Base-by-base conservation (phyloP, 1,140 invertebrate genomes). In the Drosophila biarmipes region DNA sequence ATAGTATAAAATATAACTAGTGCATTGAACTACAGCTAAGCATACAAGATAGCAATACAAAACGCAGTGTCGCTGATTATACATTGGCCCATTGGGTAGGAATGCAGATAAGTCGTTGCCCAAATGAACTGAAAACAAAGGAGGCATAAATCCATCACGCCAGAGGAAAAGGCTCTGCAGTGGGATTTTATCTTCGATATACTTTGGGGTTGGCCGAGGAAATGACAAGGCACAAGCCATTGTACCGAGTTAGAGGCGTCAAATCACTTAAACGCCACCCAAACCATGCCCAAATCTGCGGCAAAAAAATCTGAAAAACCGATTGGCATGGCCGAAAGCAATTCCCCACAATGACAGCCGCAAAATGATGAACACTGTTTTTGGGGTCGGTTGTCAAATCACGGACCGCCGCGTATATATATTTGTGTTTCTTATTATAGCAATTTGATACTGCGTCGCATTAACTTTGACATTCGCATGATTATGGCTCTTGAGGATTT, bases 391-490 rank as follows among this genome's bases (percentile, higher is more conserved):
- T 61, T 63, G 54, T 73, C 51, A 63, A 85, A 77, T 73, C 73
- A 61, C 46, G 64, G 55, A 49, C 58, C 73, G 10, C 63, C 31
- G n/a, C 43, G 24, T 58, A 40, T 27, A 45, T 21, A 49, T 55
- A 64, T 63, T 55, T 59, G 45, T 58, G 37, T 40, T 38, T 54
- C 38, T 59, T 62, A 40, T 45, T 55, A 48, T 37, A 53, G 71
- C 58, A 78, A 69, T 71, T 89, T 87, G 63, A 89, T 86, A 77
- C 75, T 73, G 56, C 68, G 73, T 56, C 80, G 66, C 71, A 82
- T 87, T 87, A 89, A 76, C 72, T 89, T 75, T 89, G 76, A 82
- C 79, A 89, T 80, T 82, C 82, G 67, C 82, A 61, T 79, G 82
- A 86, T 87, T 81, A 87, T 86, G 78, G 67, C 74, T 71, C 78